Base-by-base conservation (phyloP, 2,797 vertebrate genomes). In the Geotrypetes seraphini region DNA sequence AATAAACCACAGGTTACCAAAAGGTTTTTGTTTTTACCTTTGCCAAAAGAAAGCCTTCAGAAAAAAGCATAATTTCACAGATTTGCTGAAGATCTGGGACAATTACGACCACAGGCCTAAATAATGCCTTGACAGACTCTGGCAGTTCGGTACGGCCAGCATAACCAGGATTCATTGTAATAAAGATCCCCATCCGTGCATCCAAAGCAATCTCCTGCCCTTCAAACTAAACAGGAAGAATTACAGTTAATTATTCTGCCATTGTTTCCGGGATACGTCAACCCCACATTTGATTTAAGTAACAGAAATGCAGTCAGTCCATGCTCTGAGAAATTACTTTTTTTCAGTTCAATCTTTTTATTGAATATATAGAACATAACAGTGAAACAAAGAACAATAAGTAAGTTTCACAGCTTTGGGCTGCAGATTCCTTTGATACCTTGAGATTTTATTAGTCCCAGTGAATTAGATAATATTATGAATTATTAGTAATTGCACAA, bases 21-120 rank as follows among this genome's bases (percentile, higher is more conserved):
- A 5, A 14, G 3, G n/a, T n/a, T n/a, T n/a, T n/a, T 19, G 36
- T 33, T 18, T 37, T 62, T 65, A 93, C 96, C 83, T 95, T 97
- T 46, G 94, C 95, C 66, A 77, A 26, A 13, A 94, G 81, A 55
- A 98, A 99, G 5, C 96, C 96, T 59, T 99, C 92, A 2, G 94
- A 99, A 74, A 97, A 97, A 5, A 99, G 85, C 91, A 99, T 98
- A 49, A 99, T 99, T 75, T 99, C 95, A 40, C 95, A 99, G 50
- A 99, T 99, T 72, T 93, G 93, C 75, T 97, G 91, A 40, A 99
- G 71, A 48, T 99, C 96, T 0, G 96, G 95, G 7, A 96, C 89
- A 22, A 97, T 94, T 39, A 93, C 89, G n/a, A 96, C 96, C 51
- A 99, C 95, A 0, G 96, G 96, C 44, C 96, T 78, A 68, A 99